phyloP scores from a whole-genome alignment of 2,888 invertebrate species.

The Lasioglossum figueresi region DNA sequence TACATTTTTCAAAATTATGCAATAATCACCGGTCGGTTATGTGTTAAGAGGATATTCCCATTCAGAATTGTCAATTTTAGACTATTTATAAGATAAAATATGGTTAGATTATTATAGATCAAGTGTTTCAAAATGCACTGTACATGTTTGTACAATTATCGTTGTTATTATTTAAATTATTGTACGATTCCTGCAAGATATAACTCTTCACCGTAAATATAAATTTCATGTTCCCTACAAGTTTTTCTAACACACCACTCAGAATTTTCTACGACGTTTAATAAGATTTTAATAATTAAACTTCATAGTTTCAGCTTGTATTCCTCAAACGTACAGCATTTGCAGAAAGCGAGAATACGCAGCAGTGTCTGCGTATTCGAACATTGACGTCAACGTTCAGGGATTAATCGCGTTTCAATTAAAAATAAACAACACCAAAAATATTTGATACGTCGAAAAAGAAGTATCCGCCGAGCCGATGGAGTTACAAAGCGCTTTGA shows the following conservation, averaged over 20 bases:
- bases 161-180: too few species aligned
- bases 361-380: not conserved
- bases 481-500: not conserved
- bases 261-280: too few species aligned
- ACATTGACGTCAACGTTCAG: too few species aligned
- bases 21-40: too few species aligned
- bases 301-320: too few species aligned
- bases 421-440: not conserved
- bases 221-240: not conserved
- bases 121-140: not conserved
- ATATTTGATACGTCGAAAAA: not conserved
- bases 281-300: too few species aligned
- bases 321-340: too few species aligned
- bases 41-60: not conserved
- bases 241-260: not conserved
- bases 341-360: too few species aligned
- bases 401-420: not conserved
- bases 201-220: too few species aligned
- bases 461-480: not conserved
- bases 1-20: too few species aligned
- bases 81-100: not conserved
- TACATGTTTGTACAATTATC: not conserved
- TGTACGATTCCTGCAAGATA: too few species aligned
- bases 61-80: not conserved
- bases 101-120: not conserved